Evolutionary conservation across 2,113 vertebrate genomes (phyloP).

Genomic region (Chlamydotis undulata): DNA sequence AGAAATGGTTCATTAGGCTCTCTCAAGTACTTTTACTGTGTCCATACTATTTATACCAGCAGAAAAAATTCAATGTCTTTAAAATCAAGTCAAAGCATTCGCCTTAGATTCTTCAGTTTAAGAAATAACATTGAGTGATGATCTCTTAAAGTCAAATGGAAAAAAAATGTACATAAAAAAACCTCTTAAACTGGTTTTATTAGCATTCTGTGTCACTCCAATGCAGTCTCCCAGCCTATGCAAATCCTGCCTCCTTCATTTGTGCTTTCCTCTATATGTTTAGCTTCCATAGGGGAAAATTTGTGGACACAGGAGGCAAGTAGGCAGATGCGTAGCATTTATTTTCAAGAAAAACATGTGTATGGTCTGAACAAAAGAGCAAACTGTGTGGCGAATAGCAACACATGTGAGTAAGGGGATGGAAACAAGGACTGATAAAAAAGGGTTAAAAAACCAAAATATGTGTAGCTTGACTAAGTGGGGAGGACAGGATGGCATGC

Average conservation of each 20-base stretch:
- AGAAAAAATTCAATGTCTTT: constrained; percentile 78
- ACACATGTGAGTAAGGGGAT: neutral
- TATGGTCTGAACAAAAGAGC: neutral
- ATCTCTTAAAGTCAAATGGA: constrained; percentile 66
- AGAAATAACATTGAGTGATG: constrained; percentile 73
- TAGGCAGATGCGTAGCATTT: neutral
- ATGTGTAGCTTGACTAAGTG: neutral
- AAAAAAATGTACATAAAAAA: constrained; percentile 63
- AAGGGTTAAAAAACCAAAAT: neutral
- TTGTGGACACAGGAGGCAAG: neutral
- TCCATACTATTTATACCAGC: constrained; percentile 85
- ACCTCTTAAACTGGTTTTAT: constrained; percentile 16
- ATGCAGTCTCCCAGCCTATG: neutral
- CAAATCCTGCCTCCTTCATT: constrained; percentile 42
- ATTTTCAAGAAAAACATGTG: neutral
- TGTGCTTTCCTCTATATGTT: neutral
- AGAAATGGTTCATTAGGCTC: constrained; percentile 86
- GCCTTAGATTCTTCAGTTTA: constrained; percentile 69
- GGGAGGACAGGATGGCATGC: neutral
- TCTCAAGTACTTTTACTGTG: constrained; percentile 85
- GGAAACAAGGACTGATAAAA: neutral
- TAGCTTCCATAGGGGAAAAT: neutral
- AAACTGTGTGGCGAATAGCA: neutral
- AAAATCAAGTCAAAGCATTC: constrained; percentile 79
- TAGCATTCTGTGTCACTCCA: constrained; percentile 17